Conservation (phyloP, 2,113 vertebrate species). For the Leptobrachium ailaonicum region DNA sequence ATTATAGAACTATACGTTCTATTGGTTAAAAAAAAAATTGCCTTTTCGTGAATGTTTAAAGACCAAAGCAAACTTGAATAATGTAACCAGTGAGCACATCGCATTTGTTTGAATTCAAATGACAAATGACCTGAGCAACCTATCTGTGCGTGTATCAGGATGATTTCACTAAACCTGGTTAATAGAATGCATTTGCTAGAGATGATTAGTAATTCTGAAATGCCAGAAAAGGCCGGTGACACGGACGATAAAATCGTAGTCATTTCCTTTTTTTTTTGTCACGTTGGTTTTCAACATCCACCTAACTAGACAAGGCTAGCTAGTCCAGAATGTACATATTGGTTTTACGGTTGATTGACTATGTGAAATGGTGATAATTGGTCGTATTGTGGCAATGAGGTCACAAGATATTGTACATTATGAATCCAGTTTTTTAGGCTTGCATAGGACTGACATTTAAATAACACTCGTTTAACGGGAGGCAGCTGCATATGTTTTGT, state of each 20-base stretch:
- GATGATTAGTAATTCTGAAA: conserved; percentile 32
- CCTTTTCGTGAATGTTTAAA: conserved; percentile 20
- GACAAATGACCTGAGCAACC: conserved; percentile 45
- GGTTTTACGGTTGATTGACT: too few relatives aligned
- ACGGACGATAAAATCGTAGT: not conserved
- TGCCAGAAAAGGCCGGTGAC: conserved; percentile 16
- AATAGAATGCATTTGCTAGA: conserved; percentile 20
- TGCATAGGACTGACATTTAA: too few relatives aligned
- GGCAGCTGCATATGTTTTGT: too few relatives aligned
- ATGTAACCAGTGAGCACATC: conserved; percentile 23
- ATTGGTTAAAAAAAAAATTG: conserved; percentile 34
- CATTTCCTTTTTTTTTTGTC: not conserved
- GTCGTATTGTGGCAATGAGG: too few relatives aligned
- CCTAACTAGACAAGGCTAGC: too few relatives aligned
- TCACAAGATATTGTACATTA: too few relatives aligned
- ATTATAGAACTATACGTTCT: conserved; percentile 13
- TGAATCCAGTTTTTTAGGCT: too few relatives aligned
- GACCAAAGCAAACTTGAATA: conserved; percentile 28
- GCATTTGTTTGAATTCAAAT: conserved; percentile 40
- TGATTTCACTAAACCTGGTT: conserved; percentile 18
- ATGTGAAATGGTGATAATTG: too few relatives aligned
- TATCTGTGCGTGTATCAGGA: conserved; percentile 23
- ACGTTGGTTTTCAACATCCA: not conserved
- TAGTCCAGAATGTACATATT: too few relatives aligned
- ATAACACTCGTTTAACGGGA: too few relatives aligned